A percentile compares a stretch with the other conserved stretches of the same genome.
phyloP scores from a whole-genome alignment of 2,113 vertebrate species.

The Penelope pileata region DNA sequence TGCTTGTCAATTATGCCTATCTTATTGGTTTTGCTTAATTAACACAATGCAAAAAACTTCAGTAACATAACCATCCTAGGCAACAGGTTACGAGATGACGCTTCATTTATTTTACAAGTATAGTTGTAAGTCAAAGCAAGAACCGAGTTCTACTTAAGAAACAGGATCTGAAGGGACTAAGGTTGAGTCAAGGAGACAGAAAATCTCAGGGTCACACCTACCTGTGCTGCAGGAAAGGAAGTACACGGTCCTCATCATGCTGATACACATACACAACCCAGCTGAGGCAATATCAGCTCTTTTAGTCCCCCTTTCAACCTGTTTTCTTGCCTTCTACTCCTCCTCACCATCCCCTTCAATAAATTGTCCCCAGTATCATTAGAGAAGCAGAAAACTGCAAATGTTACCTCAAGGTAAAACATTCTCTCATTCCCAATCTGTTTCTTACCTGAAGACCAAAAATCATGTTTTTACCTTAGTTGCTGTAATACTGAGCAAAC shows the following conservation, averaged over 20 bases:
- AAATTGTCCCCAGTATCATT: background rate
- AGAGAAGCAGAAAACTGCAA: background rate
- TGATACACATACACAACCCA: background rate
- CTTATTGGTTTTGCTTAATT: conserved; percentile 61
- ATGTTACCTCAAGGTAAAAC: background rate
- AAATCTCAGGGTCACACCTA: background rate
- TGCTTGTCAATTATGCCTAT: background rate
- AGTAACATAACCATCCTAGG: background rate
- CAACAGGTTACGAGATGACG: background rate
- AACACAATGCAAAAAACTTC: conserved; percentile 8
- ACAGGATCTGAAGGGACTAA: background rate
- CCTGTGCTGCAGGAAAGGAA: background rate
- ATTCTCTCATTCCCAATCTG: background rate
- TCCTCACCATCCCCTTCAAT: background rate
- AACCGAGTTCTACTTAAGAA: conserved; percentile 12
- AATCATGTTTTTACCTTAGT: background rate
- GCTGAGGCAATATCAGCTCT: background rate
- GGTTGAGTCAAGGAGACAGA: background rate
- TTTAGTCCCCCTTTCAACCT: background rate
- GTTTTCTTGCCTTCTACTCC: background rate
- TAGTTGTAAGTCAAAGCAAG: conserved; percentile 11
- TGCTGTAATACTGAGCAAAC: background rate
- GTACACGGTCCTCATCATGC: background rate
- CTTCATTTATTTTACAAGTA: conserved; percentile 36
- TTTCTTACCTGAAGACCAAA: background rate